Conservation (phyloP, 2,797 vertebrate genomes). For the Sardinella longiceps region DNA sequence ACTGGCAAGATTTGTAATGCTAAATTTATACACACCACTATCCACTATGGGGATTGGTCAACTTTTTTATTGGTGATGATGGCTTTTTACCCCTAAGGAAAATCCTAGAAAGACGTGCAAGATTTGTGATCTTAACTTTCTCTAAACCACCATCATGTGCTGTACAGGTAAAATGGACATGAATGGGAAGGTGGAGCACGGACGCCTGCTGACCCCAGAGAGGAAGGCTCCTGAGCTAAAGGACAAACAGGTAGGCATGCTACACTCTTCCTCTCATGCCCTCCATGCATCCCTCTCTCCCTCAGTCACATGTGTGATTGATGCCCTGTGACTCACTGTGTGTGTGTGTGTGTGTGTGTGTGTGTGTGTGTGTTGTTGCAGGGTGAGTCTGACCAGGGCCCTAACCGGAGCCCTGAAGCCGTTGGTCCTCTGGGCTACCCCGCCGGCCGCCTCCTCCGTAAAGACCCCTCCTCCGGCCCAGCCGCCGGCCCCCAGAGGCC, state of each 20-base stretch:
- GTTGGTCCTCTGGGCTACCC: slow-evolving; percentile 81
- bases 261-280: neutral
- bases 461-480: slow-evolving; percentile 77
- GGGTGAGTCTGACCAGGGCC: slow-evolving; percentile 87
- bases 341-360: no score
- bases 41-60: no score
- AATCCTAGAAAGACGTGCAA: no score
- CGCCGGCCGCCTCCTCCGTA: slow-evolving; percentile 87
- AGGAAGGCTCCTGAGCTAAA: slow-evolving; percentile 87
- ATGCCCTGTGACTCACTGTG: neutral
- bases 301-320: neutral
- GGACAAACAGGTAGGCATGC: slow-evolving; percentile 83
- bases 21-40: no score
- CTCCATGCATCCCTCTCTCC: neutral
- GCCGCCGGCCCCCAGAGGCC: slow-evolving; percentile 76
- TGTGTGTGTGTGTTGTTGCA: slow-evolving; percentile 58
- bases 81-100: no score
- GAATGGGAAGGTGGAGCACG: slow-evolving; percentile 86
- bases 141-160: no score
- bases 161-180: slow-evolving; percentile 88
- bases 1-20: no score
- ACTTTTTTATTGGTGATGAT: no score
- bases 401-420: slow-evolving; percentile 87
- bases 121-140: no score
- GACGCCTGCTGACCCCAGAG: slow-evolving; percentile 90